These are phyloP conservation scores for Monochamus saltuarius DNA, from an alignment of 1,140 invertebrate species.

Conservation along the genomic window DNA sequence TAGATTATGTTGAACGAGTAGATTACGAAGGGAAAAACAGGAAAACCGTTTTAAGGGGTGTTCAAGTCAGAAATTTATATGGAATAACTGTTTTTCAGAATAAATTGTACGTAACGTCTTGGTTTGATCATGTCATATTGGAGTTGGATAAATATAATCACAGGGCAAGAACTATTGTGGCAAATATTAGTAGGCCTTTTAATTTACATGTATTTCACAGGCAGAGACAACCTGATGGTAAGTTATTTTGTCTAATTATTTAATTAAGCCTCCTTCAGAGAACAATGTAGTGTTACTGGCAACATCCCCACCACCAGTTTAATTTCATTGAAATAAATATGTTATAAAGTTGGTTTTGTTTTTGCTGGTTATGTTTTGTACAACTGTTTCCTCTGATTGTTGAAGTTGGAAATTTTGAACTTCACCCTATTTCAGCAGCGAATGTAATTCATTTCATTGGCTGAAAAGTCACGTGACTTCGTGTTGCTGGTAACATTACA, in stretches of 20 bases:
- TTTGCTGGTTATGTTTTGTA: too few species aligned
- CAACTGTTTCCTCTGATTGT: too few species aligned
- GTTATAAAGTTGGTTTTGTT: too few species aligned
- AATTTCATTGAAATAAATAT: too few species aligned
- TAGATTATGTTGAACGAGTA: slow-evolving; percentile 71
- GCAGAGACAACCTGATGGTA: slow-evolving; percentile 70
- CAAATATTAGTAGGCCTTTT: slow-evolving; percentile 59
- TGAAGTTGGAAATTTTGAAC: too few species aligned
- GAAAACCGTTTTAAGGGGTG: slow-evolving; percentile 63
- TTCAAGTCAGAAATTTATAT: slow-evolving; percentile 66
- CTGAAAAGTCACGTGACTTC: too few species aligned
- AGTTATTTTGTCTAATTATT: slow-evolving; percentile 32
- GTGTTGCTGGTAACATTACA: too few species aligned
- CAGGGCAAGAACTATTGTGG: slow-evolving; percentile 51
- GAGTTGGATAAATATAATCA: slow-evolving; percentile 60
- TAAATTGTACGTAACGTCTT: slow-evolving; percentile 66
- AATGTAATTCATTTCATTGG: too few species aligned
- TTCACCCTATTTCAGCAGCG: too few species aligned
- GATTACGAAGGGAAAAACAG: slow-evolving; percentile 70
- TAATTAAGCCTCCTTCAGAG: too few species aligned
- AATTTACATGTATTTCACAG: slow-evolving; percentile 71
- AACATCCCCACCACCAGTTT: too few species aligned
- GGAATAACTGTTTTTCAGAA: slow-evolving; percentile 72
- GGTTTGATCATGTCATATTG: slow-evolving; percentile 64
- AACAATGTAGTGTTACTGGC: too few species aligned